Evolutionary conservation across 1,140 invertebrate genomes (phyloP).

Genomic region (Diachasmimorpha longicaudata): DNA sequence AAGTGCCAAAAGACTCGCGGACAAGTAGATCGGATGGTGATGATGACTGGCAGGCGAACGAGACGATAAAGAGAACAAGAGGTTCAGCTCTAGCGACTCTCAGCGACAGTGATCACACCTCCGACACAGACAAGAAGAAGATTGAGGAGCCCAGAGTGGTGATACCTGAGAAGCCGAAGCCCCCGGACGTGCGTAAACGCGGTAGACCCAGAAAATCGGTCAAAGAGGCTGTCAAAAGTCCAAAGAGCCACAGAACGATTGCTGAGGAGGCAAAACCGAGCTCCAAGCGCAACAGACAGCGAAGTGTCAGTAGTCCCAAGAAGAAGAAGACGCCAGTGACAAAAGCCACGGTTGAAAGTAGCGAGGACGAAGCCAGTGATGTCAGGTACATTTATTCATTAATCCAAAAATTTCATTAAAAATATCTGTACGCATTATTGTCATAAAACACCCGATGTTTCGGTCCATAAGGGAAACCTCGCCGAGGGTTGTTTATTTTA

Average conservation of each 20-base stretch:
- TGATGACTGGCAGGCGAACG: slow-evolving; percentile 48
- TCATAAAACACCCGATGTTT: too few relatives aligned
- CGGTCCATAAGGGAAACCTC: too few relatives aligned
- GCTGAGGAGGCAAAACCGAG: slow-evolving; percentile 35
- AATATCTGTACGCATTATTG: too few relatives aligned
- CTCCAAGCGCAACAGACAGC: slow-evolving; percentile 42
- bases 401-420: too few relatives aligned
- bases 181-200: slow-evolving; percentile 52
- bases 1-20: neutral
- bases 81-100: slow-evolving; percentile 37
- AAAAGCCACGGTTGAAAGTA: slow-evolving; percentile 42
- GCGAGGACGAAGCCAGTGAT: slow-evolving; percentile 47
- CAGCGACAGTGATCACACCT: slow-evolving; percentile 52
- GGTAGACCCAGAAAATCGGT: slow-evolving; percentile 57
- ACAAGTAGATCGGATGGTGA: slow-evolving; percentile 26
- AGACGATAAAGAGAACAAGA: slow-evolving; percentile 45
- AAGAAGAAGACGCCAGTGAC: slow-evolving; percentile 52
- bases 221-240: slow-evolving; percentile 50
- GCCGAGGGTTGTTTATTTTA: too few relatives aligned
- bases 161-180: slow-evolving; percentile 56
- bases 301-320: slow-evolving; percentile 35
- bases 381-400: slow-evolving; percentile 17
- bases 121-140: slow-evolving; percentile 53
- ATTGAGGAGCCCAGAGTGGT: slow-evolving; percentile 24
- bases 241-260: slow-evolving; percentile 38